Evolutionary conservation across 2,797 vertebrate species (phyloP).

Genomic region (Brotula barbata): DNA sequence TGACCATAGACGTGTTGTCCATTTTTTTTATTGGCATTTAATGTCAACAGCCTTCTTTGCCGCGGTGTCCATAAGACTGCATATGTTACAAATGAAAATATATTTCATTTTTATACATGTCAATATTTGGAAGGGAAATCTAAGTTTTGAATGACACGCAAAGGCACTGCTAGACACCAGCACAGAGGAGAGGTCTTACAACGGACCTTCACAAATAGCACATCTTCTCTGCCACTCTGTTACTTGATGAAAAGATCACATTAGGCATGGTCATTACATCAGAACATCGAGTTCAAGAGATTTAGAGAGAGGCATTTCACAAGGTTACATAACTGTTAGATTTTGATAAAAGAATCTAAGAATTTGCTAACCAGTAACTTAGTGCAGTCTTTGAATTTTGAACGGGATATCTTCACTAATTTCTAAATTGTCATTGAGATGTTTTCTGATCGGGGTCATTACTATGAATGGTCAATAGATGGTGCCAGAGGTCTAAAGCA

Average conservation of each 20-base stretch:
- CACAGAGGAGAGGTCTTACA: not conserved
- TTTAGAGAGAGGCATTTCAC: no score
- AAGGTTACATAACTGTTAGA: no score
- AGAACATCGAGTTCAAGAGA: no score
- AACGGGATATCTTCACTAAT: not conserved
- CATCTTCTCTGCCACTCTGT: slow-evolving; percentile 4
- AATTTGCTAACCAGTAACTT: not conserved
- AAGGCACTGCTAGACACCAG: slow-evolving; percentile 12
- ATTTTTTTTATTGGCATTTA: no score
- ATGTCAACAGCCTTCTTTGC: no score
- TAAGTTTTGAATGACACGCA: slow-evolving; percentile 20
- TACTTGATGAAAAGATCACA: no score
- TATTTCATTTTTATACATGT: no score
- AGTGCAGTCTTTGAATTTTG: not conserved
- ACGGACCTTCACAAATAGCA: no score
- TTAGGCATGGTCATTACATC: no score
- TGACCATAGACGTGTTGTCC: slow-evolving; percentile 27
- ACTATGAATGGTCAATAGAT: slow-evolving; percentile 45
- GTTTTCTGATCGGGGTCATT: not conserved
- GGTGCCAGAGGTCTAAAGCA: slow-evolving; percentile 51
- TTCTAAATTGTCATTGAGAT: not conserved
- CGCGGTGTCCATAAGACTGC: slow-evolving; percentile 12
- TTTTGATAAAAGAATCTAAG: no score
- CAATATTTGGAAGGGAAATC: slow-evolving; percentile 27
- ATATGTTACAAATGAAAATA: no score